A percentile compares a stretch with the other conserved stretches of the same genome.
These are phyloP conservation scores for Apis cerana DNA, from an alignment of 1,140 invertebrate genomes.

Conservation along the genomic window DNA sequence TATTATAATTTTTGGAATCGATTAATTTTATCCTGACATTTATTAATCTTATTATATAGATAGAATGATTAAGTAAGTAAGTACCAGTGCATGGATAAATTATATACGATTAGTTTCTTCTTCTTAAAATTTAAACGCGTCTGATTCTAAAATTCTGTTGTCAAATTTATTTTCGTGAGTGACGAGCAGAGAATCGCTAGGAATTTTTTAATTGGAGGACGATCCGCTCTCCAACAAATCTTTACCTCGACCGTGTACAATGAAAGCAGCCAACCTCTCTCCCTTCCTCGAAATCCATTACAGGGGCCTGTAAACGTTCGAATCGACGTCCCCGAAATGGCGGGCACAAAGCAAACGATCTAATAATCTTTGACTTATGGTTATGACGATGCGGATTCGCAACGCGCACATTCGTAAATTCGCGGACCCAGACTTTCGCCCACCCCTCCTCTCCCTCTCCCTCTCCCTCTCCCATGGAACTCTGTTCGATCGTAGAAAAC, in stretches of 20 bases:
- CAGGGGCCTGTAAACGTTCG: slow-evolving; percentile 34
- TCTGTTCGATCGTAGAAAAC: slow-evolving; percentile 25
- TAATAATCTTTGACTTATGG: slow-evolving; percentile 75
- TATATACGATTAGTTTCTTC: too few relatives aligned
- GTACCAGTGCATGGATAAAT: too few relatives aligned
- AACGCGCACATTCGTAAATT: slow-evolving; percentile 32
- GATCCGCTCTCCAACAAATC: background rate
- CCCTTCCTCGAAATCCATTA: slow-evolving; percentile 19
- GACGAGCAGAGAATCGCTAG: too few relatives aligned
- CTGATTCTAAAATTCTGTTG: too few relatives aligned
- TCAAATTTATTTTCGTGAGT: background rate
- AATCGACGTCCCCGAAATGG: slow-evolving; percentile 59
- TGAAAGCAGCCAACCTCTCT: background rate
- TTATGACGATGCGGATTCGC: slow-evolving; percentile 29
- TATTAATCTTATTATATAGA: too few relatives aligned
- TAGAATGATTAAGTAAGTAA: too few relatives aligned
- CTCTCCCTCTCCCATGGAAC: too few relatives aligned
- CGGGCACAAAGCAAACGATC: slow-evolving; percentile 62
- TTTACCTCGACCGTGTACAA: background rate
- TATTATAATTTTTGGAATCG: too few relatives aligned
- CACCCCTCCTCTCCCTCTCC: background rate
- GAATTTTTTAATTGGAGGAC: background rate
- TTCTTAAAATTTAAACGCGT: too few relatives aligned
- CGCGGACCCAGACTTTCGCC: background rate
- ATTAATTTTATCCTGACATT: too few relatives aligned